phyloP scores from a whole-genome alignment of 2,888 invertebrate species.

The Anagyrus pseudococci region DNA sequence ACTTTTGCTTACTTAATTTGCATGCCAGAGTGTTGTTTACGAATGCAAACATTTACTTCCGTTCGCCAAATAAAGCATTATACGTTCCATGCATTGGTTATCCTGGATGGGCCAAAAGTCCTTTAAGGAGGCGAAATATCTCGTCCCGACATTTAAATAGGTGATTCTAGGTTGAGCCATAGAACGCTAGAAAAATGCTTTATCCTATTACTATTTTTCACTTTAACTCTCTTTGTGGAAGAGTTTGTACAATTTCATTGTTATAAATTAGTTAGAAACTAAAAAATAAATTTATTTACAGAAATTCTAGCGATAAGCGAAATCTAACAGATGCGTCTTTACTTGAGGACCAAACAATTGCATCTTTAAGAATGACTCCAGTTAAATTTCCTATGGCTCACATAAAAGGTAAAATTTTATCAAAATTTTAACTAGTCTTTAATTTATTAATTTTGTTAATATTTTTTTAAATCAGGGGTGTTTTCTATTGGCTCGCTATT shows the following conservation, averaged over 20 bases:
- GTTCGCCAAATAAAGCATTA: slow-evolving; percentile 55
- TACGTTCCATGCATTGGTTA: slow-evolving; percentile 55
- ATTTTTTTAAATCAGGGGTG: slow-evolving; percentile 44
- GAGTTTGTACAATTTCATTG: slow-evolving; percentile 2
- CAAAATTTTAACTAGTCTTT: slow-evolving; percentile 14
- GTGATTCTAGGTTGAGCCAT: slow-evolving; percentile 45
- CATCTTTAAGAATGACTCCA: slow-evolving; percentile 80
- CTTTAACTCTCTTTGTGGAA: slow-evolving; percentile 1
- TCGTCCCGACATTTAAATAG: slow-evolving; percentile 53
- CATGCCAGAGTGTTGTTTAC: slow-evolving; percentile 54
- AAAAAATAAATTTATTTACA: slow-evolving; percentile 40
- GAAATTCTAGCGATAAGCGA: slow-evolving; percentile 62
- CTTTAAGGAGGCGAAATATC: slow-evolving; percentile 48
- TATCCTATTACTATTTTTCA: slow-evolving; percentile 7
- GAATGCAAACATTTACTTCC: slow-evolving; percentile 55
- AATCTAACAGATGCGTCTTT: slow-evolving; percentile 56
- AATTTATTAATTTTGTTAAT: slow-evolving; percentile 5
- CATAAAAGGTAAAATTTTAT: slow-evolving; percentile 59
- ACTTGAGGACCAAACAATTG: slow-evolving; percentile 67
- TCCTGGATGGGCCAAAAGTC: slow-evolving; percentile 50
- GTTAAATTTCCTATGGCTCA: slow-evolving; percentile 86
- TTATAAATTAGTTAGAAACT: background rate
- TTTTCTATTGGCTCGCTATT: slow-evolving; percentile 75
- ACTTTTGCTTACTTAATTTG: slow-evolving; percentile 51
- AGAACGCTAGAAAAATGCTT: slow-evolving; percentile 28